Evolutionary conservation across 92 coral and sea anemone species (phyloP), one percentile per base, ranked within the genome.

Genomic region (Palythoa grandis): DNA sequence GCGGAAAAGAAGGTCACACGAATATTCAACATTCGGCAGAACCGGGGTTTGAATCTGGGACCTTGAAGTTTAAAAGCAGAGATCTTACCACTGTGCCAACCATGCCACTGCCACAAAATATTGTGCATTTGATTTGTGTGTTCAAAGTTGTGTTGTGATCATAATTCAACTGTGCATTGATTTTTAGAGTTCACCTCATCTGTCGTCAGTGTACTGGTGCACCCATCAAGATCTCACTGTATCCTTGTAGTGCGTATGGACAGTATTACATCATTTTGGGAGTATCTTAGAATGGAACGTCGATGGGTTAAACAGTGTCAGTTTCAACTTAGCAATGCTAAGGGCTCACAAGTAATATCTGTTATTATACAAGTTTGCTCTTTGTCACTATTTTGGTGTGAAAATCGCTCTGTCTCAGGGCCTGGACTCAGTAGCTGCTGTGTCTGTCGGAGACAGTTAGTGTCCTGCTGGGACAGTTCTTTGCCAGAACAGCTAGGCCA

Each of bases 251-350:
- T 96, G 25, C 86, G 82, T 53, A 86, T 79, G 61, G 90, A 89
- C 83, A 94, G 99, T 77, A 87, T 88, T 47, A 90, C 99, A 78
- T 88, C 86, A 22, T 87, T 95, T 69, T 90, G 95, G 92, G 92
- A 95, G 80, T 89, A 87, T 60, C 75, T 86, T 54, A 86, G 82
- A 35, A 72, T 92, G 35, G 82, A 86, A 4, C 89, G 79, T 67
- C 92, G 89, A 4, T 96, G 99, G 99, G 76, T 83, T 11, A 93
- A 95, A 72, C 92, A 79, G 35, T 92, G 91, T 39, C 78, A 87
- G 50, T 93, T 96, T 85, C 98, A 92, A 67, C 92, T 96, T 4
- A 96, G 97, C 74, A 96, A 96, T 90, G 95, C 99, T 4, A 95
- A 91, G 73, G 96, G 97, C 17, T 92, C 93, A 13, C 88, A 88